A percentile compares a stretch with the other conserved stretches of the same genome.
These are phyloP conservation scores for Tichodroma muraria DNA, from an alignment of 2,113 vertebrate species.

Conservation along the genomic window DNA sequence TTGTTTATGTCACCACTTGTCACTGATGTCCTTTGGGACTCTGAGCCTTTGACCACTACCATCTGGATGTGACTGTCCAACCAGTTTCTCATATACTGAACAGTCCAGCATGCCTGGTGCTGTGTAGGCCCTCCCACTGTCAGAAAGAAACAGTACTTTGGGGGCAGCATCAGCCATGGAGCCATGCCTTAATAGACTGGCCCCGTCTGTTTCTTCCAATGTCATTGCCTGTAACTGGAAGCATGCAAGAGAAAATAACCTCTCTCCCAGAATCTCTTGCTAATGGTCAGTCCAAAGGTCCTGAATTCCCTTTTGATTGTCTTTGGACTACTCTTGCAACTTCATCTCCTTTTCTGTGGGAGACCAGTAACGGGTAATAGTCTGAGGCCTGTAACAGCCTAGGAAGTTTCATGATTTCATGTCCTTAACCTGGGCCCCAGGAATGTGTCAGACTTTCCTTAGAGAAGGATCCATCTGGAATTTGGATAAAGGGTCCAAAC, in stretches of 20 bases:
- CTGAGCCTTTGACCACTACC: neutral
- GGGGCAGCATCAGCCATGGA: neutral
- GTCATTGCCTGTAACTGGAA: neutral
- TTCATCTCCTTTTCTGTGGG: neutral
- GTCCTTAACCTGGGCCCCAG: neutral
- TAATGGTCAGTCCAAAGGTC: fast-evolving
- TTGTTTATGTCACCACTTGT: neutral
- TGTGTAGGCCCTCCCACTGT: neutral
- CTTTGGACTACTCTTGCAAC: fast-evolving
- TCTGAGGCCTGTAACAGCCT: neutral
- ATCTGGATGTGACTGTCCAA: neutral
- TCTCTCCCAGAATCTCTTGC: neutral
- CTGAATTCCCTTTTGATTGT: neutral
- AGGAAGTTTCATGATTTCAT: neutral
- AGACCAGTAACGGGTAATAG: neutral
- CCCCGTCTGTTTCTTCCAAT: neutral
- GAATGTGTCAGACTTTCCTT: neutral
- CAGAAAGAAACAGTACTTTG: neutral
- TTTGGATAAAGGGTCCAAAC: neutral
- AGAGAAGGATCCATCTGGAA: neutral
- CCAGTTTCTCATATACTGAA: neutral
- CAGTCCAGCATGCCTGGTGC: neutral
- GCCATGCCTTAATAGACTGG: neutral
- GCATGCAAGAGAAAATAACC: neutral
- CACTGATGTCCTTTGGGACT: neutral